Percentiles rank a stretch among this genome's conserved stretches.
Evolutionary conservation across 2,113 vertebrate species (phyloP).

Genomic region (Symphodus melops): DNA sequence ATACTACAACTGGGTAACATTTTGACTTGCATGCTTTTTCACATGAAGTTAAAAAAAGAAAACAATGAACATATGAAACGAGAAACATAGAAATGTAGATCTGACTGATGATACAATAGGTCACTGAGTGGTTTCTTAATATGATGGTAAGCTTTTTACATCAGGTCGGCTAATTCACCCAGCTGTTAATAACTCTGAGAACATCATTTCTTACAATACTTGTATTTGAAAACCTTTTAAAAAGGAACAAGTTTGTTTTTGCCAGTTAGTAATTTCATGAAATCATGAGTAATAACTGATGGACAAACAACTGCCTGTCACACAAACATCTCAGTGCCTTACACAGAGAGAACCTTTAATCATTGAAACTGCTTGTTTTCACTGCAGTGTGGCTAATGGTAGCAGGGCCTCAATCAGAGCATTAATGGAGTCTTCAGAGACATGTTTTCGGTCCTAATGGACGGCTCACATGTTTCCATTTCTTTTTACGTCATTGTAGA

Average conservation of each 20-base stretch:
- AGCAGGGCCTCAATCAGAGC: background rate
- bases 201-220: background rate
- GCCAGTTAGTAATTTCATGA: background rate
- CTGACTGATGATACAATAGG: background rate
- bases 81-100: background rate
- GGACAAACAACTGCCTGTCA: background rate
- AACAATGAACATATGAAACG: background rate
- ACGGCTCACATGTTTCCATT: background rate
- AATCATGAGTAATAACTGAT: too few species aligned
- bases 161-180: background rate
- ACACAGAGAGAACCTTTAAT: background rate
- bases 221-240: background rate
- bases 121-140: background rate
- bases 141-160: background rate
- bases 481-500: background rate
- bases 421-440: conserved; percentile 5
- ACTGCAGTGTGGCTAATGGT: conserved; percentile 27
- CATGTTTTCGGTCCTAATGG: background rate
- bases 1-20: too few species aligned
- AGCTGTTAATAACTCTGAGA: background rate
- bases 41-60: background rate
- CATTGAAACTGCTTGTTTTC: background rate
- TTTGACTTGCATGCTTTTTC: too few species aligned
- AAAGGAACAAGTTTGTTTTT: background rate
- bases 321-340: background rate